Evolutionary conservation across 2,888 invertebrate genomes (phyloP).

Genomic region (Drosophila fulvimacula): DNA sequence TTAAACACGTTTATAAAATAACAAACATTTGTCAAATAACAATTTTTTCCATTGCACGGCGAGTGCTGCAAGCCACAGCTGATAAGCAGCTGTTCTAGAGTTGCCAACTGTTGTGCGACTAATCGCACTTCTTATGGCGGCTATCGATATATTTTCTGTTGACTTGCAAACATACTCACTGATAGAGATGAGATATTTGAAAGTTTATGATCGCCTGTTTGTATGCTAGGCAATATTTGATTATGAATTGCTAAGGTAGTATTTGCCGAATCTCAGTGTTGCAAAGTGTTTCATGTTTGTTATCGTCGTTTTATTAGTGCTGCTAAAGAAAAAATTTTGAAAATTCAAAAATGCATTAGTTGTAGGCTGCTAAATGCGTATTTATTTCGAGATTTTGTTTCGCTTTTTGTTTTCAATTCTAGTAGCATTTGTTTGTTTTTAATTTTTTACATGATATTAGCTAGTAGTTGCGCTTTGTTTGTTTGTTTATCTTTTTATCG

Average conservation of each 20-base stretch:
- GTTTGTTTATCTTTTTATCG: conserved; percentile 27
- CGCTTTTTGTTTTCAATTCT: conserved; percentile 80
- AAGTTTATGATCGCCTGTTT: background rate
- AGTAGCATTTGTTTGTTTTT: conserved; percentile 79
- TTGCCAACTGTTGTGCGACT: conserved; percentile 28
- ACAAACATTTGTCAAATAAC: conserved; percentile 53
- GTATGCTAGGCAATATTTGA: background rate
- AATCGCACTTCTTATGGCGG: background rate
- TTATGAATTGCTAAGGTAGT: background rate
- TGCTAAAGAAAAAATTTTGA: background rate
- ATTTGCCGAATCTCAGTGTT: background rate
- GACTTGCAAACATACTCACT: conserved; percentile 27
- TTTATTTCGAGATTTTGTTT: conserved; percentile 75
- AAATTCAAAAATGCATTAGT: conserved; percentile 24
- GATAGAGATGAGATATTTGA: background rate
- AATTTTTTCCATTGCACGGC: conserved; percentile 41
- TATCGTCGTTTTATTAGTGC: background rate
- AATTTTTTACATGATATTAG: conserved; percentile 76
- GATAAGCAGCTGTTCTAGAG: conserved; percentile 54
- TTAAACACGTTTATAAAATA: conserved; percentile 46
- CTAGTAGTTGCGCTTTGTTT: conserved; percentile 70
- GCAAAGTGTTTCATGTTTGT: background rate
- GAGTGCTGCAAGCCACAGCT: conserved; percentile 45
- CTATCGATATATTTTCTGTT: conserved; percentile 14
- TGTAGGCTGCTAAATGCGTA: conserved; percentile 82